A percentile compares a stretch with the other conserved stretches of the same genome.
These are phyloP conservation scores for Leptopilina syphax DNA, from an alignment of 2,888 invertebrate genomes.

Conservation along the genomic window DNA sequence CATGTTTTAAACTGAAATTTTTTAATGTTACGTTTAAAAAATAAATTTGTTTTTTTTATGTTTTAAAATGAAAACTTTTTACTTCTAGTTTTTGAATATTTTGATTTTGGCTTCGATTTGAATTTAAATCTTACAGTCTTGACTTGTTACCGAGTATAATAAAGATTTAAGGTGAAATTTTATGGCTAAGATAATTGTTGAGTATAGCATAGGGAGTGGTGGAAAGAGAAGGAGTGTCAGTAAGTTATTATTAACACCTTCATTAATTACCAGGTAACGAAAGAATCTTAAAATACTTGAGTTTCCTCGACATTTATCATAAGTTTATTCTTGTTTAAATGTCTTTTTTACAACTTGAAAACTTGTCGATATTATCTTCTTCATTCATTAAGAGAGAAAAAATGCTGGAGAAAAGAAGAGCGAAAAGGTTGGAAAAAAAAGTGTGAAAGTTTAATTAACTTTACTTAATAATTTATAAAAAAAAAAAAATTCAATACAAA, in stretches of 20 bases:
- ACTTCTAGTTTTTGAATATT: too few relatives aligned
- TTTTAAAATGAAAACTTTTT: too few relatives aligned
- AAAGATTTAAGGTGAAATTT: slow-evolving; percentile 4
- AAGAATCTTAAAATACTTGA: neutral
- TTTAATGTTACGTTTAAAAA: too few relatives aligned
- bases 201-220: neutral
- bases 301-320: neutral
- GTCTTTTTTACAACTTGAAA: neutral
- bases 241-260: neutral
- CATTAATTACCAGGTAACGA: neutral
- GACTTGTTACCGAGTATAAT: neutral
- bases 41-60: too few relatives aligned
- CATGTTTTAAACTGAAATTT: too few relatives aligned
- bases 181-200: neutral
- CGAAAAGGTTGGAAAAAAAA: too few relatives aligned
- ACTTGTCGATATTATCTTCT: too few relatives aligned
- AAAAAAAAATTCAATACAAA: too few relatives aligned
- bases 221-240: neutral
- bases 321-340: neutral
- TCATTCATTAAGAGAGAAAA: too few relatives aligned
- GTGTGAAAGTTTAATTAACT: too few relatives aligned
- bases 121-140: neutral
- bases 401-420: too few relatives aligned
- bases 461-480: too few relatives aligned
- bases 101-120: neutral